phyloP scores from a whole-genome alignment of 2,888 invertebrate genomes.

The Gastracanthus pulcherrimus region DNA sequence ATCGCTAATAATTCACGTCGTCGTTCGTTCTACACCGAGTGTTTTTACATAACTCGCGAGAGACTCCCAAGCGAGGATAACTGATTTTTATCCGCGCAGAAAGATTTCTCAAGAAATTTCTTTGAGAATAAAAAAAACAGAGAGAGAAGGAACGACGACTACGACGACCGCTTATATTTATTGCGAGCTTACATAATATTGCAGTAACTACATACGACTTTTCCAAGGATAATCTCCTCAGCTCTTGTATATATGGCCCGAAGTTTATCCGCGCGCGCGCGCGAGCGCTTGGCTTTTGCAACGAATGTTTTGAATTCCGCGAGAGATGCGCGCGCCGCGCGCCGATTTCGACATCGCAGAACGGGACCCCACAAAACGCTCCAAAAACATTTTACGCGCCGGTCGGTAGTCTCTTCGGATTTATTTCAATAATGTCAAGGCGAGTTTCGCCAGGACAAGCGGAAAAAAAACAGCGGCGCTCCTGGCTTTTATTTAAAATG shows the following conservation, averaged over 20 bases:
- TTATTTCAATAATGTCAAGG: constrained; percentile 21
- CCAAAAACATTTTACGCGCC: background rate
- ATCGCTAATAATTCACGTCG: background rate
- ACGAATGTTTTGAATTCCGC: constrained; percentile 53
- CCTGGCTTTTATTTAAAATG: too few species aligned
- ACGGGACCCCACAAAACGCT: background rate
- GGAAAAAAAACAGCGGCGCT: background rate
- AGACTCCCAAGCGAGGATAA: background rate
- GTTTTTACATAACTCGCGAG: constrained; percentile 34
- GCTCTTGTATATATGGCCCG: constrained; percentile 8
- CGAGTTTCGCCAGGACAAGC: too few species aligned
- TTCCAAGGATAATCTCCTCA: constrained; percentile 57
- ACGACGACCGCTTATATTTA: constrained; percentile 16
- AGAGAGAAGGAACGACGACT: background rate
- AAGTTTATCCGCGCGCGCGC: constrained; percentile 1
- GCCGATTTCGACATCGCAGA: constrained; percentile 22
- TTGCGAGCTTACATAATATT: constrained; percentile 54
- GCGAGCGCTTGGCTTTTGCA: constrained; percentile 36
- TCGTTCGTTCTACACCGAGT: background rate
- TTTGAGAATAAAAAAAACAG: constrained; percentile 12
- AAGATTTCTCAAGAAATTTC: constrained; percentile 50
- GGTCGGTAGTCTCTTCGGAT: too few species aligned
- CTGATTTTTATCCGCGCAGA: constrained; percentile 27
- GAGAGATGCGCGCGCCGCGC: background rate
- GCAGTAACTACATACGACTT: constrained; percentile 33